Conservation (phyloP, 2,113 vertebrate genomes). For the Mastomys coucha region DNA sequence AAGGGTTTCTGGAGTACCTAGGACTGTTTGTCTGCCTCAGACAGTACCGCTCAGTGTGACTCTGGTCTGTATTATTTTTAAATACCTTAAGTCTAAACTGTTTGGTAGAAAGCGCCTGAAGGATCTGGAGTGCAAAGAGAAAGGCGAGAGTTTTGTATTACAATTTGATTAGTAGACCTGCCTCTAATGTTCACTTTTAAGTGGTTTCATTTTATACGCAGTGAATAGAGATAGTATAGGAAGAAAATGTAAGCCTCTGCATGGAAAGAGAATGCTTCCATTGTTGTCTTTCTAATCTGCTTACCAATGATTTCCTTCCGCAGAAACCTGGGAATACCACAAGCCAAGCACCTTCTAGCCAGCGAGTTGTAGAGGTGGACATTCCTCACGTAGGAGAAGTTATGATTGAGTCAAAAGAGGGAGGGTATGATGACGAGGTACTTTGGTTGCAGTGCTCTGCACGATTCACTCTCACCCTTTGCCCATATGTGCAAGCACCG, state of each 20-base stretch:
- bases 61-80: constrained; percentile 34
- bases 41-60: not conserved
- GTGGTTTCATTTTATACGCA: not conserved
- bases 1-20: not conserved
- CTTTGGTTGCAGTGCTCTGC: constrained; percentile 79
- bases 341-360: constrained; percentile 88
- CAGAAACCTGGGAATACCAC: constrained; percentile 89
- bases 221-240: not conserved
- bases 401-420: constrained; percentile 96
- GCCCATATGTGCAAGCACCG: constrained; percentile 76
- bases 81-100: constrained; percentile 7
- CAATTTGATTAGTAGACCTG: constrained; percentile 26
- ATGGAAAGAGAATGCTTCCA: not conserved
- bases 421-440: constrained; percentile 99
- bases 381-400: constrained; percentile 96
- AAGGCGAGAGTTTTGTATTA: not conserved
- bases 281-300: constrained; percentile 66
- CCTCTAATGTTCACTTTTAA: not conserved
- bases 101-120: not conserved
- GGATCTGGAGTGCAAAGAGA: not conserved
- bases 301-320: constrained; percentile 86
- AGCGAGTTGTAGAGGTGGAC: constrained; percentile 96
- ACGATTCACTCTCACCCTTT: constrained; percentile 60
- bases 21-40: not conserved
- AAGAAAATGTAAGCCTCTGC: not conserved